These are phyloP conservation scores for Mythimna albipuncta DNA, from an alignment of 2,888 invertebrate species.

Conservation along the genomic window DNA sequence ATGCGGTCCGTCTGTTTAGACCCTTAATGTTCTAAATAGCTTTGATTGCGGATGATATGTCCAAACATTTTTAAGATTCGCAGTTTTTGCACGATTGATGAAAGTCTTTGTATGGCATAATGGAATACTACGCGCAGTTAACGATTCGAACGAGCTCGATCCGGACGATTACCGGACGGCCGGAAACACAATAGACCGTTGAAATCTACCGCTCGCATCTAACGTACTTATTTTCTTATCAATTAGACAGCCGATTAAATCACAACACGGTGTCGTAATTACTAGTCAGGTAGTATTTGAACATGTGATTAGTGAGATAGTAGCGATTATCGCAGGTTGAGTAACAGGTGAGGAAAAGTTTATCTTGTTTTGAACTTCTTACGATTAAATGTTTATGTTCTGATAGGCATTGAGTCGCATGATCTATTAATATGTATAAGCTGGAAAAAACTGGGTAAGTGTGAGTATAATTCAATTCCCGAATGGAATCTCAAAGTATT, in stretches of 20 bases:
- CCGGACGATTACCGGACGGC: background rate
- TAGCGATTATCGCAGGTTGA: constrained; percentile 2
- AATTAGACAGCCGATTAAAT: constrained; percentile 33
- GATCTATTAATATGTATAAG: background rate
- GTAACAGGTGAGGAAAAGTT: constrained; percentile 3
- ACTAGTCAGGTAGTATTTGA: constrained; percentile 12
- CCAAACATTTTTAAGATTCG: too few species aligned
- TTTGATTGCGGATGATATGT: too few species aligned
- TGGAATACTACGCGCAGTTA: too few species aligned
- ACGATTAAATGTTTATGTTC: constrained; percentile 23
- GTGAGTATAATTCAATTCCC: too few species aligned
- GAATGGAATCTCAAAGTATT: too few species aligned
- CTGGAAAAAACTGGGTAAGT: too few species aligned
- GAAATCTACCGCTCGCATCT: background rate
- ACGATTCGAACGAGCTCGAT: too few species aligned
- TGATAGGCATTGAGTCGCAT: background rate
- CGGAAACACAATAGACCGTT: constrained; percentile 8
- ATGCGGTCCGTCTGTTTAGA: too few species aligned
- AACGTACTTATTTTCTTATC: constrained; percentile 25
- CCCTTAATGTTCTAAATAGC: too few species aligned
- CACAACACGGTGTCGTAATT: constrained; percentile 28
- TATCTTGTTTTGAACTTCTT: constrained; percentile 30
- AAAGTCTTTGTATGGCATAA: too few species aligned
- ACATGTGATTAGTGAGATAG: constrained; percentile 13
- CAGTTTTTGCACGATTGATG: too few species aligned